Evolutionary conservation across 2,797 vertebrate genomes (phyloP).

Genomic region (Cygnus olor): DNA sequence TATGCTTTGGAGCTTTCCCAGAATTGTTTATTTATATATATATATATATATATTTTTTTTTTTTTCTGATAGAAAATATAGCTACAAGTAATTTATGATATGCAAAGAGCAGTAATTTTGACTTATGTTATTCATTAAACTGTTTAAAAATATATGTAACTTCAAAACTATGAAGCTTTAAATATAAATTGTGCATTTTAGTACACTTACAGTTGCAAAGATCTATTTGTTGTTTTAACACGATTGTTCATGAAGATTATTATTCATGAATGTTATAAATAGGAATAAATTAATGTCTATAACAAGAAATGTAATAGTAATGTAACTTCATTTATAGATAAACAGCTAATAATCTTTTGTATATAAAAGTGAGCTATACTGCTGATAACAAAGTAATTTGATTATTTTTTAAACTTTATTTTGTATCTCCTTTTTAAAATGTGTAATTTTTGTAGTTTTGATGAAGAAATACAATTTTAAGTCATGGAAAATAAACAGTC

Average conservation of each 20-base stretch:
- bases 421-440: not conserved
- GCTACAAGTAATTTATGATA: slow-evolving; percentile 13
- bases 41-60: no score
- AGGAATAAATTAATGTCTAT: not conserved
- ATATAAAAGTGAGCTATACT: not conserved
- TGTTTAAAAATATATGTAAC: slow-evolving; percentile 6
- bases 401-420: slow-evolving; percentile 7
- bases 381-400: not conserved
- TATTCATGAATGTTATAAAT: slow-evolving; percentile 31
- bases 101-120: not conserved
- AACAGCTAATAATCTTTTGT: slow-evolving; percentile 23
- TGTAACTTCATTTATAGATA: slow-evolving; percentile 25
- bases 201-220: slow-evolving; percentile 32
- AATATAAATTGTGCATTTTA: slow-evolving; percentile 31
- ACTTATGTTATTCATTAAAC: slow-evolving; percentile 25
- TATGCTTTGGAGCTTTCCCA: not conserved
- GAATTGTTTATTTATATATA: slow-evolving; percentile 6
- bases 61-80: slow-evolving; percentile 27
- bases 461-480: not conserved
- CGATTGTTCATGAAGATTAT: slow-evolving; percentile 8
- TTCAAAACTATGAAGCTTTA: slow-evolving; percentile 18
- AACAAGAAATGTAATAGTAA: slow-evolving; percentile 39
- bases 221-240: slow-evolving; percentile 28
- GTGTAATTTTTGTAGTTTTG: not conserved
- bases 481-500: not conserved